phyloP scores from a whole-genome alignment of 2,113 vertebrate genomes.

The Vulpes lagopus region DNA sequence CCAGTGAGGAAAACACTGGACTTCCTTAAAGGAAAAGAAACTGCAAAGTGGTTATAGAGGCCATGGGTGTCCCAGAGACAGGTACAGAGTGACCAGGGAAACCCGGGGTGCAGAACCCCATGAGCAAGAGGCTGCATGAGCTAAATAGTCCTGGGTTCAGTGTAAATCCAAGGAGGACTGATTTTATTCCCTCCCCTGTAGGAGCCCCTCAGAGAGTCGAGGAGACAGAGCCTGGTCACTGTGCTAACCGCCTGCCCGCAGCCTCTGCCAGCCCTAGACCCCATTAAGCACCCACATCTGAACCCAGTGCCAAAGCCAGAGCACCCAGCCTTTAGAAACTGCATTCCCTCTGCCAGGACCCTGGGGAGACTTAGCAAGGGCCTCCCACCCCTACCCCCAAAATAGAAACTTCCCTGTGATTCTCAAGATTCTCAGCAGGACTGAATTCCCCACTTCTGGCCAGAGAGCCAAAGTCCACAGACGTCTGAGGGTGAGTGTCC shows the following conservation, averaged over 20 bases:
- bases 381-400: rapidly evolving
- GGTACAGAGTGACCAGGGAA: rapidly evolving
- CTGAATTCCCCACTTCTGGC: not conserved
- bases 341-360: rapidly evolving
- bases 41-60: not conserved
- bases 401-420: not conserved
- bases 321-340: not conserved
- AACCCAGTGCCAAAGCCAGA: not conserved
- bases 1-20: not conserved
- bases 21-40: not conserved
- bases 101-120: rapidly evolving
- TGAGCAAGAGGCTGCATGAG: too few relatives aligned
- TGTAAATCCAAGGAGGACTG: too few relatives aligned
- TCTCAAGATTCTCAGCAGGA: not conserved
- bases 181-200: rapidly evolving
- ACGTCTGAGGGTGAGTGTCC: too few relatives aligned
- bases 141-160: not conserved
- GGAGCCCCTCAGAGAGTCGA: rapidly evolving
- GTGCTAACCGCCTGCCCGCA: rapidly evolving
- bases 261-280: rapidly evolving
- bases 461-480: not conserved
- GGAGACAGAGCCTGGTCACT: not conserved
- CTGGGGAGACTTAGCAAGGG: too few relatives aligned
- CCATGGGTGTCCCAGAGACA: rapidly evolving
- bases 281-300: rapidly evolving